phyloP scores from a whole-genome alignment of 2,888 invertebrate genomes.

The Caenorhabditis sp. region DNA sequence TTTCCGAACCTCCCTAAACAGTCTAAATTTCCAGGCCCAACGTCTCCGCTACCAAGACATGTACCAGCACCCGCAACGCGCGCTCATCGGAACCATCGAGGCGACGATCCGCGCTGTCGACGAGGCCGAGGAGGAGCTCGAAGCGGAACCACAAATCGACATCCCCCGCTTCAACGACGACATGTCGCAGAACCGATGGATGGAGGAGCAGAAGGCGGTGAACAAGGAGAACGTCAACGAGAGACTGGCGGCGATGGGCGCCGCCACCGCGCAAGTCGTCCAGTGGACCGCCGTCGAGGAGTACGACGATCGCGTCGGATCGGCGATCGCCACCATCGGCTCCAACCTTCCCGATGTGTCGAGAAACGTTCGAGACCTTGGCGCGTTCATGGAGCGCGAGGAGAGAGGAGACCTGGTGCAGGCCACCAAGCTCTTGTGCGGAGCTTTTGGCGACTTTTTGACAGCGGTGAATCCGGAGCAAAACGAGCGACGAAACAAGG shows the following conservation, averaged over 20 bases:
- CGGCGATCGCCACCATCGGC: constrained; percentile 97
- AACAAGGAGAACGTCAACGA: constrained; percentile 97
- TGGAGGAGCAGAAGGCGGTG: constrained; percentile 88
- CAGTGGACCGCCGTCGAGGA: constrained; percentile 91
- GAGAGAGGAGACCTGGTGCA: constrained; percentile 86
- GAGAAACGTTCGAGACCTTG: constrained; percentile 92
- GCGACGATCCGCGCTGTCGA: constrained; percentile 92
- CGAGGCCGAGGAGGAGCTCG: constrained; percentile 88
- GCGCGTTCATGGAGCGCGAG: constrained; percentile 91
- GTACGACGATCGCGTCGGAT: constrained; percentile 93
- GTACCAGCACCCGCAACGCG: constrained; percentile 93
- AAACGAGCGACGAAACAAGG: constrained; percentile 87
- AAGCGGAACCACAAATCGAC: constrained; percentile 80
- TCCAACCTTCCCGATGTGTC: constrained; percentile 97
- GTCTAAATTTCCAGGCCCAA: constrained; percentile 86
- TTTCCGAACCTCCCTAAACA: neutral
- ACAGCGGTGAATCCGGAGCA: constrained; percentile 96
- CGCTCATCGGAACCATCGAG: constrained; percentile 92
- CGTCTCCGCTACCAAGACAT: constrained; percentile 92
- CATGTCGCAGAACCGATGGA: constrained; percentile 65
- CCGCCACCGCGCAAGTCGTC: constrained; percentile 96
- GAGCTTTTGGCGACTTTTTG: constrained; percentile 93
- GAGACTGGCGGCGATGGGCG: constrained; percentile 98
- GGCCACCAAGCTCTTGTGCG: constrained; percentile 94
- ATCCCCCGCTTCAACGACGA: constrained; percentile 81